These are phyloP conservation scores for Gambusia holbrooki DNA, from an alignment of 2,113 vertebrate species.

Conservation along the genomic window DNA sequence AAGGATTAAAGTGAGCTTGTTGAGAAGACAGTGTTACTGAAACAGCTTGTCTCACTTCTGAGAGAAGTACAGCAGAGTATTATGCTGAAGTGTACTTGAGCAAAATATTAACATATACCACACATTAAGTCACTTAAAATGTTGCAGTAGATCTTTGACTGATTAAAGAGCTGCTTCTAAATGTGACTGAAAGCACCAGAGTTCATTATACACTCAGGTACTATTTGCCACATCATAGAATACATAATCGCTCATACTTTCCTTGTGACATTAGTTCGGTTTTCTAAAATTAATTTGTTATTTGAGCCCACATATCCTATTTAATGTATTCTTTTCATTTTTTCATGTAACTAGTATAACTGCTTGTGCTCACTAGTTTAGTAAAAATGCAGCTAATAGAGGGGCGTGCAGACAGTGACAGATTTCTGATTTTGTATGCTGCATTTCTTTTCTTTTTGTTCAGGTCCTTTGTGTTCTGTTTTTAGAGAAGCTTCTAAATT, in stretches of 20 bases:
- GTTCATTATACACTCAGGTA: not conserved
- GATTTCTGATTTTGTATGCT: constrained; percentile 42
- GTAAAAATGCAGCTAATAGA: constrained; percentile 40
- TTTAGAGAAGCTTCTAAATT: constrained; percentile 68
- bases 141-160: not conserved
- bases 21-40: not conserved
- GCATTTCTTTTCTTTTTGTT: constrained; percentile 34
- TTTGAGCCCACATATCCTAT: not conserved
- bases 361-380: constrained; percentile 14
- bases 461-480: constrained; percentile 55
- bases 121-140: constrained; percentile 13
- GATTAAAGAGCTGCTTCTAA: not conserved
- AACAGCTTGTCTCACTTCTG: not conserved
- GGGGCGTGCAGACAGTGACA: constrained; percentile 45
- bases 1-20: not conserved
- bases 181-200: not conserved
- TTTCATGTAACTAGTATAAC: constrained; percentile 29
- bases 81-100: constrained; percentile 23
- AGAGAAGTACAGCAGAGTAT: not conserved
- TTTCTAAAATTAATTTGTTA: not conserved
- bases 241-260: no score
- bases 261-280: no score
- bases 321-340: constrained; percentile 19
- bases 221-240: not conserved
- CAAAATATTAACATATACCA: constrained; percentile 33